Evolutionary conservation across 1,140 invertebrate species (phyloP).

Genomic region (Drosophila lini): DNA sequence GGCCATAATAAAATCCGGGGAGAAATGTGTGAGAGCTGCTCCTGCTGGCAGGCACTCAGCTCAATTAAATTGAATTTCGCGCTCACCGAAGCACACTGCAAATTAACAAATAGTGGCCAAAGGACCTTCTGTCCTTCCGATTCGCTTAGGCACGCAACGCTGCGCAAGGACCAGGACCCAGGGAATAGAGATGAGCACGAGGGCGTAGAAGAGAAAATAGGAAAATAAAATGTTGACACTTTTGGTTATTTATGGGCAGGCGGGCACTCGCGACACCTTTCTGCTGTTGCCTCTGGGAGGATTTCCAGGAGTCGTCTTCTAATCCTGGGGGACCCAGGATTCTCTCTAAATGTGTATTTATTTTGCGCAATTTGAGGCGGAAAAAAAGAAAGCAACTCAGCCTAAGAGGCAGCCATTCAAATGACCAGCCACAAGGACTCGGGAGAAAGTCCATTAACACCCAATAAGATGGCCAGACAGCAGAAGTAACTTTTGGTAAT

Average conservation of each 20-base stretch:
- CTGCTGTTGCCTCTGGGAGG: conserved; percentile 8
- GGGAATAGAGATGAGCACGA: not conserved
- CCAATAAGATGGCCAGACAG: conserved; percentile 69
- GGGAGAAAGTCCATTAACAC: conserved; percentile 74
- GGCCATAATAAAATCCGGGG: conserved; percentile 78
- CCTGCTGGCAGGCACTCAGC: conserved; percentile 68
- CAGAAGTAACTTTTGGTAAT: conserved; percentile 64
- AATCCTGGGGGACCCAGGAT: conserved; percentile 63
- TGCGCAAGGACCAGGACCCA: conserved; percentile 45
- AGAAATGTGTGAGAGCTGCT: conserved; percentile 76
- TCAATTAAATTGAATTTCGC: conserved; percentile 83
- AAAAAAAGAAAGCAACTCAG: conserved; percentile 19
- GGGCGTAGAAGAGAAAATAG: conserved; percentile 62
- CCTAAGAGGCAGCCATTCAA: conserved; percentile 76
- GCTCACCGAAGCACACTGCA: conserved; percentile 81
- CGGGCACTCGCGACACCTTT: conserved; percentile 65
- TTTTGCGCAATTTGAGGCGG: conserved; percentile 73
- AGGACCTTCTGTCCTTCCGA: conserved; percentile 65
- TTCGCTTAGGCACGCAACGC: conserved; percentile 79
- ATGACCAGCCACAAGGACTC: conserved; percentile 58
- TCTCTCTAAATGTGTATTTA: conserved; percentile 76
- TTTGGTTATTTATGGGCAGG: conserved; percentile 80
- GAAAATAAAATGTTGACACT: conserved; percentile 83
- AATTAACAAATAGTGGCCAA: conserved; percentile 75
- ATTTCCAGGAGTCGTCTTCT: conserved; percentile 37